Conservation (phyloP, 2,797 vertebrate species). For the Borostomias antarcticus region DNA sequence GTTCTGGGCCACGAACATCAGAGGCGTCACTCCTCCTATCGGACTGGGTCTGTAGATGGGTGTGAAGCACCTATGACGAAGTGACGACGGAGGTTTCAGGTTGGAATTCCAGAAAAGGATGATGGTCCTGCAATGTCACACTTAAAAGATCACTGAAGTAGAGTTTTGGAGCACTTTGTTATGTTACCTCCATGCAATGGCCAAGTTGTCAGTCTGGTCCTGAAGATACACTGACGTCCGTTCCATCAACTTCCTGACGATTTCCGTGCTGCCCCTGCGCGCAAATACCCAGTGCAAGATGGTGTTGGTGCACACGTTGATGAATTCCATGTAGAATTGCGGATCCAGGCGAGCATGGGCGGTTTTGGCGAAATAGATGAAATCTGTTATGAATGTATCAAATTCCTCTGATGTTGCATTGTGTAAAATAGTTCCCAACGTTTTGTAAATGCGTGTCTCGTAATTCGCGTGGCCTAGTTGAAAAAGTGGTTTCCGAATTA, state of each 20-base stretch:
- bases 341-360: conserved; percentile 47
- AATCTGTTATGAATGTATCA: conserved; percentile 57
- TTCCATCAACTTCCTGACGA: conserved; percentile 64
- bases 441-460: conserved; percentile 59
- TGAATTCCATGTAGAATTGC: conserved; percentile 59
- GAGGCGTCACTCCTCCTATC: conserved; percentile 59
- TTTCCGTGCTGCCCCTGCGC: conserved; percentile 53
- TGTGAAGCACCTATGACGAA: conserved; percentile 56
- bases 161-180: not conserved
- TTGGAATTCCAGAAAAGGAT: not conserved
- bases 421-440: conserved; percentile 51
- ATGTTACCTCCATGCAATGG: conserved; percentile 65
- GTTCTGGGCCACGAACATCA: conserved; percentile 61
- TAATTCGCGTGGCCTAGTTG: conserved; percentile 59
- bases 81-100: not conserved
- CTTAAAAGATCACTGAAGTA: not conserved
- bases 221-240: conserved; percentile 56
- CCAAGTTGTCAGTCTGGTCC: conserved; percentile 55
- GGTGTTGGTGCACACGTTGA: conserved; percentile 63
- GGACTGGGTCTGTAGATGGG: conserved; percentile 63
- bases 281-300: conserved; percentile 67
- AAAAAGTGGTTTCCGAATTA: conserved; percentile 46
- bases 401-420: conserved; percentile 53
- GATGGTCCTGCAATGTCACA: no score
- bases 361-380: conserved; percentile 58